Base-by-base conservation (phyloP, 2,797 vertebrate species). In the Sarcophilus harrisii region DNA sequence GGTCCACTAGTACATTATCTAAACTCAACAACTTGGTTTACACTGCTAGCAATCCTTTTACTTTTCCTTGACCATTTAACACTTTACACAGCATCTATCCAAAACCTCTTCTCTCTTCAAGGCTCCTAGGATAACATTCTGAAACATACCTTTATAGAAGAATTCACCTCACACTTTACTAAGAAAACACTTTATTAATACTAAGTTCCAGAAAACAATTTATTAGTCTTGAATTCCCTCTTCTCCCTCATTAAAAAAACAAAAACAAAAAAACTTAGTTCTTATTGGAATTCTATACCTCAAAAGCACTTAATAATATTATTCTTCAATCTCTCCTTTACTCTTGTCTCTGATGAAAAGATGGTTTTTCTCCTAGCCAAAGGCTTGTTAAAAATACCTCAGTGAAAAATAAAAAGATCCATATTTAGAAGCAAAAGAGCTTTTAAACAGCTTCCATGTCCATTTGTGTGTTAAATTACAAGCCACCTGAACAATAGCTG, bases 201-300 rank as follows among this genome's bases (percentile, higher is more conserved):
- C 8, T 54, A 6, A 54, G 5, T 54, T 54, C 5, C 54, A 81
- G 16, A 81, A 87, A 87, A 87, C 24, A 87, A 38, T 45, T 87
- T 27, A 87, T 87, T 87, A 24, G 2, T 87, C 81, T 59, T 18
- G 52, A 29, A 45, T 16, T 91, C 73, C 90, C 89, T 89, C 57
- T 91, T n/a, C 32, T 95, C 27, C 66, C 57, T 94, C 60, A 57
- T 58, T 5, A 49, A 73, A 94, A 91, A 92, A 55, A 52, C 57
- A 52, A 62, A 45, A 57, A 54, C 4, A 54, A 45, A 66, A n/a
- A 12, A 32, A 38, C 91, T 45, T n/a, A 57, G n/a, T 9, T 55
- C 30, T 59, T 91, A 24, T 54, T 90, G 81, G 14, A 62, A 90
- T 58, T 54, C 29, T 87, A 27, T 24, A 49, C 24, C 57, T 94